Conservation (phyloP, 2,888 invertebrate species). For the Atethmia centrago region DNA sequence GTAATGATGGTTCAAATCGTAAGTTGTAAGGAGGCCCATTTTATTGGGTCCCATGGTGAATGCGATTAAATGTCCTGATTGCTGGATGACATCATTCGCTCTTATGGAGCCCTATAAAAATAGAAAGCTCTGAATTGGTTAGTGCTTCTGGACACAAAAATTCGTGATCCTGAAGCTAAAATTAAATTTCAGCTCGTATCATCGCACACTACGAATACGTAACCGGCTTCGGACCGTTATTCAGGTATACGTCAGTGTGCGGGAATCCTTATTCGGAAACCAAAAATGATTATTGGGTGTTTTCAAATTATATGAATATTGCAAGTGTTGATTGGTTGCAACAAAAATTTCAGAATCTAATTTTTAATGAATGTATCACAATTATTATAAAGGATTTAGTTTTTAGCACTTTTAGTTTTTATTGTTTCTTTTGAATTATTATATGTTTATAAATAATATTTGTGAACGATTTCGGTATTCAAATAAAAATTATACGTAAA, state of each 20-base stretch:
- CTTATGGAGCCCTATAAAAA: not conserved
- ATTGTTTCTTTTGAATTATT: slow-evolving; percentile 7
- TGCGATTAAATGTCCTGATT: not conserved
- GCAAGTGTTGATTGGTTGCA: not conserved
- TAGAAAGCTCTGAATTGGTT: not conserved
- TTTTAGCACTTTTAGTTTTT: not conserved
- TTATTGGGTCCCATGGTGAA: not conserved
- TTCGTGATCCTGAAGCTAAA: not conserved
- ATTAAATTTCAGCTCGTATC: not conserved
- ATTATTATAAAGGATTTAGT: not conserved
- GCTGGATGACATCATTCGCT: not conserved
- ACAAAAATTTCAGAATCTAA: not conserved
- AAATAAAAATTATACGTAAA: slow-evolving; percentile 23
- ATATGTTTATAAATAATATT: not conserved
- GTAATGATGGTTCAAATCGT: not conserved
- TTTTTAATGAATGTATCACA: slow-evolving; percentile 17
- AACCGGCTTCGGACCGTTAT: not conserved
- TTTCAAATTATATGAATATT: not conserved
- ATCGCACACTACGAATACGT: not conserved
- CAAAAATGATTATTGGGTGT: not conserved
- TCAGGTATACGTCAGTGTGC: not conserved
- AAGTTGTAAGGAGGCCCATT: not conserved
- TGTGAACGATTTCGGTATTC: not conserved
- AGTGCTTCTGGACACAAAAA: not conserved
- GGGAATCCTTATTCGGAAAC: not conserved